phyloP scores from a whole-genome alignment of 2,797 vertebrate species.

The Myioborus melanocephalus region DNA sequence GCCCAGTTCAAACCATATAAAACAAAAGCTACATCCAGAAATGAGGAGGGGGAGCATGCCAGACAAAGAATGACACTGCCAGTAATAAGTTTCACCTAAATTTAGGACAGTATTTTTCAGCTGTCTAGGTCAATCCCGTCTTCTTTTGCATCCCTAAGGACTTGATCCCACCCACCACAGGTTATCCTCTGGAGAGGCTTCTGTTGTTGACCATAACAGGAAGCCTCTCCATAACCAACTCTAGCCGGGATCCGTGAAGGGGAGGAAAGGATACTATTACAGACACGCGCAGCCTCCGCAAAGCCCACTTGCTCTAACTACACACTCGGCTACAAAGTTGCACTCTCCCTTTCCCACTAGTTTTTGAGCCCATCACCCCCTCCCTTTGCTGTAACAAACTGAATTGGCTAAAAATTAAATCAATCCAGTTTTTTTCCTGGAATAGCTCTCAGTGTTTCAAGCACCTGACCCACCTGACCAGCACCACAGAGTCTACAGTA shows the following conservation, averaged over 20 bases:
- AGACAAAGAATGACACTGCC: background rate
- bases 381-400: background rate
- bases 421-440: background rate
- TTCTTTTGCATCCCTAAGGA: background rate
- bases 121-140: background rate
- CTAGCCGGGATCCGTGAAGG: background rate
- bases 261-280: accelerated
- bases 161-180: background rate
- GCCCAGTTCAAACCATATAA: accelerated
- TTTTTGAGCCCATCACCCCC: background rate
- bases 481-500: background rate
- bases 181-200: background rate
- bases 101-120: background rate
- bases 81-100: background rate
- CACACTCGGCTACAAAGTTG: background rate
- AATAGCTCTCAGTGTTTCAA: background rate
- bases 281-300: background rate
- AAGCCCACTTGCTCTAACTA: background rate
- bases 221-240: background rate
- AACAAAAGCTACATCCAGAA: background rate
- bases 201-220: background rate
- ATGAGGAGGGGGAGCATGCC: accelerated
- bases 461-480: background rate
- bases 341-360: background rate
- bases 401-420: accelerated